A percentile compares a stretch with the other conserved stretches of the same genome.
These are phyloP conservation scores for Pollenia griseotomentosa DNA, from an alignment of 2,888 invertebrate genomes.

Conservation along the genomic window DNA sequence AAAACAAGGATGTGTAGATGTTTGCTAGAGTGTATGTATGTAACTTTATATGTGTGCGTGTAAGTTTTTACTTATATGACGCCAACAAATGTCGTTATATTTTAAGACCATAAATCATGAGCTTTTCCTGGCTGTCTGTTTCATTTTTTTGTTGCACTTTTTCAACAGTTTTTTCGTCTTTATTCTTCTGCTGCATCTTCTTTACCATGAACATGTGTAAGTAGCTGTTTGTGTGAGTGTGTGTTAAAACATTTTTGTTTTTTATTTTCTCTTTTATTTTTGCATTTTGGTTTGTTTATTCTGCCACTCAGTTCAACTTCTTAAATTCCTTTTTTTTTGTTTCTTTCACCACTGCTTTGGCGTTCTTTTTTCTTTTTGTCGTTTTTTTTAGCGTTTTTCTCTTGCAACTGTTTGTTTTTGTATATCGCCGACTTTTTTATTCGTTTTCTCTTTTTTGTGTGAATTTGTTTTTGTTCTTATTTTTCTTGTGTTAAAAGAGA, in stretches of 20 bases:
- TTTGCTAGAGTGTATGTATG: background rate
- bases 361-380: background rate
- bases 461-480: conserved; percentile 52
- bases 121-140: conserved; percentile 79
- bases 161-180: conserved; percentile 40
- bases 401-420: conserved; percentile 19
- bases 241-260: conserved; percentile 27
- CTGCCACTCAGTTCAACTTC: conserved; percentile 61
- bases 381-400: conserved; percentile 39
- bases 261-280: conserved; percentile 51
- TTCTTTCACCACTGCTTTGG: conserved; percentile 14
- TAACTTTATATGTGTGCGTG: conserved; percentile 4
- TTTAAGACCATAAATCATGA: conserved; percentile 83
- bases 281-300: conserved; percentile 57
- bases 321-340: conserved; percentile 52
- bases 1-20: conserved; percentile 19
- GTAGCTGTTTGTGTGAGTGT: background rate
- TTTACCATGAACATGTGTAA: background rate
- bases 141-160: conserved; percentile 40
- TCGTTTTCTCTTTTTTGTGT: conserved; percentile 37
- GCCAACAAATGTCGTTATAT: conserved; percentile 68
- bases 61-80: conserved; percentile 52
- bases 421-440: background rate
- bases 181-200: conserved; percentile 43
- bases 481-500: conserved; percentile 55